phyloP scores from a whole-genome alignment of 1,140 invertebrate genomes.

The Thaumatotibia leucotreta region DNA sequence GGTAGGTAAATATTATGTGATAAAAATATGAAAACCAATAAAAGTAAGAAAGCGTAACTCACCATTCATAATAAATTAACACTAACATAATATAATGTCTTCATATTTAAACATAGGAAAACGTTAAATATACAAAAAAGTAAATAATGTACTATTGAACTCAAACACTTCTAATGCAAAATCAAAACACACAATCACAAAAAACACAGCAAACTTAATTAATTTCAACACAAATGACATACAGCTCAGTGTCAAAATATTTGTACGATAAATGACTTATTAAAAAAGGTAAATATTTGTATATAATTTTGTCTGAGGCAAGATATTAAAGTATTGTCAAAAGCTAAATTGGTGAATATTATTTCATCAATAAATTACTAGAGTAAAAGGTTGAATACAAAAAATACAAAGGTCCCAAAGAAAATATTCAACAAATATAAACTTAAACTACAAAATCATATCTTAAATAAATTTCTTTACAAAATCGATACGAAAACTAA shows the following conservation, averaged over 20 bases:
- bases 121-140: conserved; percentile 22
- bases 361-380: neutral
- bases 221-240: conserved; percentile 3
- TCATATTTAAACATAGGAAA: conserved; percentile 1
- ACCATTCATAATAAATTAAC: conserved; percentile 64
- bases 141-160: conserved; percentile 7
- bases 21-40: conserved; percentile 35
- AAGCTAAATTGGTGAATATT: neutral
- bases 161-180: conserved; percentile 1
- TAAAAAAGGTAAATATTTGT: neutral
- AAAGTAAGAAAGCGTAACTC: conserved; percentile 46
- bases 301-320: neutral
- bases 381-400: neutral
- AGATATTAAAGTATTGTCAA: neutral
- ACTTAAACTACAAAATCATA: neutral
- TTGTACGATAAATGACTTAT: neutral
- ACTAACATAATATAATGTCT: conserved; percentile 46
- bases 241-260: neutral
- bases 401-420: neutral
- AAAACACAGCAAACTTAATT: neutral
- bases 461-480: neutral
- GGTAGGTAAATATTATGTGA: conserved; percentile 32
- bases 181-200: neutral
- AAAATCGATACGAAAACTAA: conserved; percentile 1
- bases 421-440: neutral